A percentile compares a stretch with the other conserved stretches of the same genome.
Evolutionary conservation across 2,113 vertebrate species (phyloP).

Genomic region (Hippocampus comes): DNA sequence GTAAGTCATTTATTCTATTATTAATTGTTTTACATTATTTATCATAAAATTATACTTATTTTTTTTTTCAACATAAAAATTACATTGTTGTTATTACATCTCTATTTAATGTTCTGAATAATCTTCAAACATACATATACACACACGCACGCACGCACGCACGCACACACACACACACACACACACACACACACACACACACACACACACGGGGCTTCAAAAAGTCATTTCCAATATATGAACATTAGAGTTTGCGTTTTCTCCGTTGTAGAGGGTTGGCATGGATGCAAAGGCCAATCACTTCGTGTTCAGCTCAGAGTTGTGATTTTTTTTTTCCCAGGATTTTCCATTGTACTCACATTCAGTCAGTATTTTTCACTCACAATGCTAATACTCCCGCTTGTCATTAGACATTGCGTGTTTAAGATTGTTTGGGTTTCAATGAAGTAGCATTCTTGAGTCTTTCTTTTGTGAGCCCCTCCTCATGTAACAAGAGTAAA

Average conservation of each 20-base stretch:
- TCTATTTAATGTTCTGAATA: neutral
- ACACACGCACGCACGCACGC: no score
- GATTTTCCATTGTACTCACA: neutral
- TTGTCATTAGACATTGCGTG: neutral
- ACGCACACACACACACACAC: no score
- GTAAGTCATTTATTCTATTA: neutral
- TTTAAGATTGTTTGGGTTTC: neutral
- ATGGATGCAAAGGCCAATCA: neutral
- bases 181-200: no score
- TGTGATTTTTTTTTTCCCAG: neutral
- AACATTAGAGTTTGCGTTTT: neutral
- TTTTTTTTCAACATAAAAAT: neutral
- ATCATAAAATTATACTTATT: neutral
- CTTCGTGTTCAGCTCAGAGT: neutral
- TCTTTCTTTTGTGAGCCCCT: neutral
- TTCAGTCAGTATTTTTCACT: neutral
- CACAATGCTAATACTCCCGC: neutral
- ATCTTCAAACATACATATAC: no score
- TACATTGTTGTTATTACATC: neutral
- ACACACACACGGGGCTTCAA: no score
- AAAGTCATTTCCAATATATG: no score
- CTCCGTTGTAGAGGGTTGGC: neutral
- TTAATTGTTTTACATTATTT: neutral
- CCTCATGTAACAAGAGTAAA: constrained; percentile 8
- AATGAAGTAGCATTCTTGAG: neutral